These are phyloP conservation scores for Euura lappo DNA, from an alignment of 1,140 invertebrate species.

Conservation along the genomic window DNA sequence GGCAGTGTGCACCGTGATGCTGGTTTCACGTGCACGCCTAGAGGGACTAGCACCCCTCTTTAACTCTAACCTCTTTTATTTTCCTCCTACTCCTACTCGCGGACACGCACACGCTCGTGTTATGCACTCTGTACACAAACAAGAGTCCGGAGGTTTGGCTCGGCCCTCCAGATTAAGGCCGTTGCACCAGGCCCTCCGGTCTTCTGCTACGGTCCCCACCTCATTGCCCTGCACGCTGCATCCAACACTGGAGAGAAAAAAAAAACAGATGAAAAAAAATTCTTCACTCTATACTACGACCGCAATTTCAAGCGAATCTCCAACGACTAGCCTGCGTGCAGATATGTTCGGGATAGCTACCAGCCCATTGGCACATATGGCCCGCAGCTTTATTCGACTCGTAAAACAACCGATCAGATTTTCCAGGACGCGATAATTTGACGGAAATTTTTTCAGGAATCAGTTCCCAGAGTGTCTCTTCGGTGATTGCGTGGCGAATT, in stretches of 20 bases:
- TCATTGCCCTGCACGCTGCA: background rate
- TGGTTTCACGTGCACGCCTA: too few relatives aligned
- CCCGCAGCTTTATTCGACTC: too few relatives aligned
- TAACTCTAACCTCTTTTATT: too few relatives aligned
- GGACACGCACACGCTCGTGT: background rate
- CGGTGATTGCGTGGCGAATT: too few relatives aligned
- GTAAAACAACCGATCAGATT: too few relatives aligned
- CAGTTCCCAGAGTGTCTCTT: too few relatives aligned
- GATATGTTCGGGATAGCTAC: too few relatives aligned
- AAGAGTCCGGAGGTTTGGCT: conserved; percentile 35
- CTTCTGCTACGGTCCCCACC: conserved; percentile 15
- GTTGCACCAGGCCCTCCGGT: conserved; percentile 50
- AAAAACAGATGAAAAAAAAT: background rate
- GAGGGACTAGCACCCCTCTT: conserved; percentile 10
- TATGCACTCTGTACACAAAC: conserved; percentile 13
- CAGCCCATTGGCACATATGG: too few relatives aligned
- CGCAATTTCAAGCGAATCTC: background rate
- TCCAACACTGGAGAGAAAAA: background rate
- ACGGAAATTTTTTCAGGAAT: too few relatives aligned
- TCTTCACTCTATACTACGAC: background rate
- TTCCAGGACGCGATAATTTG: too few relatives aligned
- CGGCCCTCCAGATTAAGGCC: conserved; percentile 51
- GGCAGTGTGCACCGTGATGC: conserved; percentile 25
- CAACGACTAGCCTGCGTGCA: background rate
- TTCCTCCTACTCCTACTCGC: conserved; percentile 31